Percentiles rank a stretch among this genome's conserved stretches.
phyloP scores from a whole-genome alignment of 1,140 invertebrate species.

The Telenomus remus region DNA sequence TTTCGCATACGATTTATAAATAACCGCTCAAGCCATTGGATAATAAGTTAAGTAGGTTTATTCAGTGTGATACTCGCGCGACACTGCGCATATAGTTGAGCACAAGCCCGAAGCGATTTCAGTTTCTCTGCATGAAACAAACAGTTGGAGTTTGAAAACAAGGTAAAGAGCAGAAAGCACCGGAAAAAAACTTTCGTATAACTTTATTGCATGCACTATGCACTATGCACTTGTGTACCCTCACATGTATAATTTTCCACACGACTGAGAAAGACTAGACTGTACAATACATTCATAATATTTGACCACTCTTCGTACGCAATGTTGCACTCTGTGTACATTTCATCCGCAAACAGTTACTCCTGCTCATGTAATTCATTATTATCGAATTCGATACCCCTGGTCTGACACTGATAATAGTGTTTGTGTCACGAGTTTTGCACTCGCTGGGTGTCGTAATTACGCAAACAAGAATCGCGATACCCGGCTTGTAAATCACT shows the following conservation, averaged over 20 bases:
- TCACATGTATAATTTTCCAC: slow-evolving; percentile 41
- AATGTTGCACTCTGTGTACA: slow-evolving; percentile 27
- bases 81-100: slow-evolving; percentile 46
- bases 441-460: slow-evolving; percentile 24
- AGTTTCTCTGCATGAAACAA: slow-evolving; percentile 46
- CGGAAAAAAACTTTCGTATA: slow-evolving; percentile 50
- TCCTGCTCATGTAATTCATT: slow-evolving; percentile 44
- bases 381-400: slow-evolving; percentile 32
- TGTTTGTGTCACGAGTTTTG: slow-evolving; percentile 33
- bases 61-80: slow-evolving; percentile 38
- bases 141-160: slow-evolving; percentile 43
- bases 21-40: slow-evolving; percentile 27
- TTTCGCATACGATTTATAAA: slow-evolving; percentile 38
- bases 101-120: slow-evolving; percentile 36
- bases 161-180: slow-evolving; percentile 51
- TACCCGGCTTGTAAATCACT: too few species aligned
- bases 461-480: slow-evolving; percentile 25
- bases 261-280: slow-evolving; percentile 41
- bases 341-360: slow-evolving; percentile 44
- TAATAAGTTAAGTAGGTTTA: slow-evolving; percentile 55
- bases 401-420: slow-evolving; percentile 34
- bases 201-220: slow-evolving; percentile 38
- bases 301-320: slow-evolving; percentile 38
- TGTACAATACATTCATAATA: slow-evolving; percentile 37
- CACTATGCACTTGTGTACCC: slow-evolving; percentile 31